Base-by-base conservation (phyloP, 2,888 invertebrate genomes). In the Keiferia lycopersicella region DNA sequence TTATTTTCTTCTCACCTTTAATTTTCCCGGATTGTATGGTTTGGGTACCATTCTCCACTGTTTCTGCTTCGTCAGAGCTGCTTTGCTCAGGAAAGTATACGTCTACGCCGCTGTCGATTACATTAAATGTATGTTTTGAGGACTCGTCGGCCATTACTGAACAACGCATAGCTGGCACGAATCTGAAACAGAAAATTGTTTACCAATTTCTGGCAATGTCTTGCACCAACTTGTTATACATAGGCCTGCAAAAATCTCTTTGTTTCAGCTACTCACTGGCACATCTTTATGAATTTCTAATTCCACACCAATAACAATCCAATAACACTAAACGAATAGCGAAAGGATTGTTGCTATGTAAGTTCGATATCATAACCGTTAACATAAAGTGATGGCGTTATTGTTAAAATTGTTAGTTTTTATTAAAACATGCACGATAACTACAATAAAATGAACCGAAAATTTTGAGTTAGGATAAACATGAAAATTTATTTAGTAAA, bases 31-130 rank as follows among this genome's bases (percentile, higher is more conserved):
- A 8, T 8, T 45, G 45, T 26, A 60, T 10, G 3, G 60, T 60
- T 20, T 60, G 60, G 1, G 45, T 45, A 12, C 60, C 30, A 45
- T 26, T 45, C n/a, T 60, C 60, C n/a, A 8, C 26, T 45, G 60
- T 60, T 8, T 60, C 60, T 10, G 70, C 81, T 56, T 30, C 34
- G n/a, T 34, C 34, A 2, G 56, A 34, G 30, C 34, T 56, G 1
- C 26, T n/a, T 7, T 56, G 7, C 6, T 56, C 56, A 26, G 56
- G 56, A n/a, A 56, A 56, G 10, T 56, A 30, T 26, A 56, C 34
- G 10, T 56, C 34, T 12, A 34, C 16, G 16, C 26, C 14, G 11
- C n/a, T 8, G 7, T 56, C 11, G 56, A 34, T 26, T 8, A 16
- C 12, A 26, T 58, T 14, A 7, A 59, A 11, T 39, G 6, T 26